Percentiles rank a stretch among this genome's conserved stretches.
These are phyloP conservation scores for Atlantisia rogersi DNA, from an alignment of 2,113 vertebrate species.

Conservation along the genomic window DNA sequence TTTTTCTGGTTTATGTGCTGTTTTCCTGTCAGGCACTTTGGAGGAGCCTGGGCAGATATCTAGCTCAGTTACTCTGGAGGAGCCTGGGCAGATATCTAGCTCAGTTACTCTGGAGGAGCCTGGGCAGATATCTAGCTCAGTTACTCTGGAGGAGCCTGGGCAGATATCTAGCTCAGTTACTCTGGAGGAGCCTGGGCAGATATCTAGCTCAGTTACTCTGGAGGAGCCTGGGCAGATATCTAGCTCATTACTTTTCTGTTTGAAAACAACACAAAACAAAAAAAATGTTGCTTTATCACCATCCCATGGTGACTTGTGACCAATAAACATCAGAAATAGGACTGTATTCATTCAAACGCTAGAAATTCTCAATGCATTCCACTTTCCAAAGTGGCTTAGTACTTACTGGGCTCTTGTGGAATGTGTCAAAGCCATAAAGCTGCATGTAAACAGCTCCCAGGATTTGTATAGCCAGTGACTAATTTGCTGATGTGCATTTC, in stretches of 20 bases:
- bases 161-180: too few species aligned
- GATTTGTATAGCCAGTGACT: not conserved
- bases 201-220: too few species aligned
- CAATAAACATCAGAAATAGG: rapidly evolving
- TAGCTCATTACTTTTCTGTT: not conserved
- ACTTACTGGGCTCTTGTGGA: not conserved
- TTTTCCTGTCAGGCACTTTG: not conserved
- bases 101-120: too few species aligned
- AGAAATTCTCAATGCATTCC: not conserved
- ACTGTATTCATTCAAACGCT: too few species aligned
- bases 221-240: too few species aligned
- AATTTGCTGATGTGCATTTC: not conserved
- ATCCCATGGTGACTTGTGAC: not conserved
- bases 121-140: too few species aligned
- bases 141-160: too few species aligned
- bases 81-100: too few species aligned
- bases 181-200: too few species aligned
- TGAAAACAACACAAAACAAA: too few species aligned
- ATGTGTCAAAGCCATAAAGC: not conserved
- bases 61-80: too few species aligned
- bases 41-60: too few species aligned
- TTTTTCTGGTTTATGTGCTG: not conserved
- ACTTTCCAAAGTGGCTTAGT: not conserved
- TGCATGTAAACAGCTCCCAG: not conserved
- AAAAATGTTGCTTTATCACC: not conserved